phyloP scores from a whole-genome alignment of 1,140 invertebrate species.

The Caenorhabditis tropicalis region DNA sequence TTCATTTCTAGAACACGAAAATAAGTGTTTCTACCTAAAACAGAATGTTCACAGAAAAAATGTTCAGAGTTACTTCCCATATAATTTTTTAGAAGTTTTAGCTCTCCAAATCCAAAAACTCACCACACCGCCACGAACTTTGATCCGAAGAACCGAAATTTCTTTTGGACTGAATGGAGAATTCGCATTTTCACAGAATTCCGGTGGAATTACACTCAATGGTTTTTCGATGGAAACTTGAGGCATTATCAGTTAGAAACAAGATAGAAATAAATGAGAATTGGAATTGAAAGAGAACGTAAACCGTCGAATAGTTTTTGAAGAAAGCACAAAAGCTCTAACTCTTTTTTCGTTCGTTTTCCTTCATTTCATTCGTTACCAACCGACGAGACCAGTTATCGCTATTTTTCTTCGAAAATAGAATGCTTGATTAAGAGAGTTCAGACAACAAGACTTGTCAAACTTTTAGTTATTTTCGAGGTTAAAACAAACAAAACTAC shows the following conservation, averaged over 20 bases:
- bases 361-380: constrained; percentile 7
- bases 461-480: constrained; percentile 45
- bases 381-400: constrained; percentile 9
- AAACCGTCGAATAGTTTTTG: constrained; percentile 8
- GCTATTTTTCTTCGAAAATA: neutral
- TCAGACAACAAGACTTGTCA: constrained; percentile 33
- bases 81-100: too few relatives aligned
- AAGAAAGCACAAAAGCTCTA: constrained; percentile 12
- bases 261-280: neutral
- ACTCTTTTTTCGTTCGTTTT: constrained; percentile 12
- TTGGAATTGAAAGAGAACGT: too few relatives aligned
- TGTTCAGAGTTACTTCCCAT: too few relatives aligned
- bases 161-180: constrained; percentile 20
- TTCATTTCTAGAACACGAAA: too few relatives aligned
- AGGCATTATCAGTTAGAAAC: constrained; percentile 8
- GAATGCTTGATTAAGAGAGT: constrained; percentile 7
- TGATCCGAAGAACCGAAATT: constrained; percentile 14
- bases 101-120: neutral
- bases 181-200: constrained; percentile 14
- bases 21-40: too few relatives aligned
- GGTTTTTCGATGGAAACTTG: neutral
- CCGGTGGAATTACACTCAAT: constrained; percentile 25
- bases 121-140: constrained; percentile 12
- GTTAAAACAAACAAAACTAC: constrained; percentile 43
- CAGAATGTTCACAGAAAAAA: too few relatives aligned